Evolutionary conservation across 1,140 invertebrate species (phyloP).

Genomic region (Idris sp.): DNA sequence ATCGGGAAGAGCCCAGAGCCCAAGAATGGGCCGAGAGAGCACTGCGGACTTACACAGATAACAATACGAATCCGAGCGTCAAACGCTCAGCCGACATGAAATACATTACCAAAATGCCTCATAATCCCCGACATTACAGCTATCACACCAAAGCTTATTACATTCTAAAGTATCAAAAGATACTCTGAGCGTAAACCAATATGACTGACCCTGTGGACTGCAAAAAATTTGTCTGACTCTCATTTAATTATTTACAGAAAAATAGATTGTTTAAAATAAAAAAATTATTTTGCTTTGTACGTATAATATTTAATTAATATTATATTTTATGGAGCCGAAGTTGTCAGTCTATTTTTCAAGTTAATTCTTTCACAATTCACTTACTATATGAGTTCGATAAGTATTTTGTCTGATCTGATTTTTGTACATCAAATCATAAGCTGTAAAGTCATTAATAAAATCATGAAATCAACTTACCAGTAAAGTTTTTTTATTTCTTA

Average conservation of each 20-base stretch:
- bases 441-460: constrained; percentile 41
- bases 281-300: too few species aligned
- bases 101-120: constrained; percentile 70
- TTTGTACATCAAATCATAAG: constrained; percentile 39
- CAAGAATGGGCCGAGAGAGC: constrained; percentile 90
- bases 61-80: constrained; percentile 70
- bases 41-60: constrained; percentile 83
- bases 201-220: constrained; percentile 18
- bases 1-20: constrained; percentile 84
- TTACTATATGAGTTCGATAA: constrained; percentile 9
- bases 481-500: too few species aligned
- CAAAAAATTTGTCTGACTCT: neutral
- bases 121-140: constrained; percentile 72
- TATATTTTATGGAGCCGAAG: too few species aligned
- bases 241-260: neutral
- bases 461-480: too few species aligned
- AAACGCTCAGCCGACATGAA: constrained; percentile 74
- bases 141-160: constrained; percentile 77
- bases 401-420: constrained; percentile 18
- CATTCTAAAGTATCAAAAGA: constrained; percentile 75
- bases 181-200: constrained; percentile 62
- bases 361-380: neutral
- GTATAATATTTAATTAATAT: too few species aligned
- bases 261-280: too few species aligned
- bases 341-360: neutral